Evolutionary conservation across 2,888 invertebrate genomes (phyloP), one percentile per base, ranked within the genome.

Genomic region (Erannis defoliaria): DNA sequence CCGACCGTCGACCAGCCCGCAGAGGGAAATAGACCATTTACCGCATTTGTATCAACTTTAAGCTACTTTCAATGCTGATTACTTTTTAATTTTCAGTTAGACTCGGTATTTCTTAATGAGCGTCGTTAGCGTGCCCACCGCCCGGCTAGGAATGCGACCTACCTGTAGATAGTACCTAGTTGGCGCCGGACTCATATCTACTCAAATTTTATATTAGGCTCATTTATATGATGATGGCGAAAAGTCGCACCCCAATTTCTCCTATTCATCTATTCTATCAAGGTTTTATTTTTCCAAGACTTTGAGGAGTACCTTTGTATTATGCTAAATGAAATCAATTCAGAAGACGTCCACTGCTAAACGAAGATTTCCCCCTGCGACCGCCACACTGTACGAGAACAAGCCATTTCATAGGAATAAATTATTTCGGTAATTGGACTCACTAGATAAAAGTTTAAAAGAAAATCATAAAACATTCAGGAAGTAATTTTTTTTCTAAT

Each of bases 1-100:
- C 70, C 70, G 58, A 46, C 31, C 58, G 55, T 53, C 68, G 62
- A 63, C 66, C 67, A 40, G 33, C 42, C 38, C 57, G 48, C 21
- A 26, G 8, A n/a, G 26, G 70, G 51, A 70, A 71, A 67, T 69
- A 57, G 51, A 38, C 58, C 66, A 57, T 60, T 66, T 62, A 65
- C 55, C 59, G 49, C 58, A 48, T 51, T 60, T 46, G 43, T 14
- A 29, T 19, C 53, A n/a, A 48, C 9, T 31, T 31, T n/a, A 19
- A 42, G 31, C 38, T 51, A 46, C 53, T 29, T 45, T 14, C 33
- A 23, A 42, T 48, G 21, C 35, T 61, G 56, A 40, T 62, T 57
- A 53, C 23, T 64, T 54, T 68, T 53, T 55, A 49, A 48, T 43
- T 54, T 33, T 55, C 18, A 38, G 45, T 51, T 42, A 23, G 19